Evolutionary conservation across 1,140 invertebrate genomes (phyloP).

Genomic region (Wiebesia pumilae): DNA sequence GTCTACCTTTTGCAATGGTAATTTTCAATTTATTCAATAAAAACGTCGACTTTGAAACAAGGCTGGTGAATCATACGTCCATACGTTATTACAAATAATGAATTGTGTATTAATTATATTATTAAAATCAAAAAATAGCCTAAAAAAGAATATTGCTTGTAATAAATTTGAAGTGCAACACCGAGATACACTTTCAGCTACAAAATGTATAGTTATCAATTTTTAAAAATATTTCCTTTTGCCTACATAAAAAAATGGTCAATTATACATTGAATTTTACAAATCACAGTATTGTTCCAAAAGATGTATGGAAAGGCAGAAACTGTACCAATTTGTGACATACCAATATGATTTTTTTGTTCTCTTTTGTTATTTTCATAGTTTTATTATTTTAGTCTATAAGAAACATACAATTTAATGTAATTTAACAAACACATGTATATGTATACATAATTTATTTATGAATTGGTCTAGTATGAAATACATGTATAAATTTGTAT

Average conservation of each 20-base stretch:
- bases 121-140: conserved; percentile 44
- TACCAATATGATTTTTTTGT: conserved; percentile 44
- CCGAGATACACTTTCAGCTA: background rate
- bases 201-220: conserved; percentile 26
- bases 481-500: conserved; percentile 52
- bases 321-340: conserved; percentile 42
- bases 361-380: conserved; percentile 53
- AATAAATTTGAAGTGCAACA: conserved; percentile 36
- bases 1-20: conserved; percentile 17
- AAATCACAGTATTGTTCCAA: conserved; percentile 32
- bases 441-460: conserved; percentile 60
- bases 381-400: conserved; percentile 49
- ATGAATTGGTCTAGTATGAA: conserved; percentile 53
- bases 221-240: conserved; percentile 45
- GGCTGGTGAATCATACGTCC: conserved; percentile 51
- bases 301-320: conserved; percentile 33
- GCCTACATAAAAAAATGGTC: conserved; percentile 57
- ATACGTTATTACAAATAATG: conserved; percentile 39
- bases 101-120: conserved; percentile 44
- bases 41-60: conserved; percentile 49
- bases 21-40: conserved; percentile 45
- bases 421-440: conserved; percentile 43
- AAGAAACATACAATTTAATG: conserved; percentile 32
- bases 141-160: conserved; percentile 27
- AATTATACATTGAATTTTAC: conserved; percentile 57